Conservation (phyloP, 1,140 invertebrate species). For the Linepithema humile region DNA sequence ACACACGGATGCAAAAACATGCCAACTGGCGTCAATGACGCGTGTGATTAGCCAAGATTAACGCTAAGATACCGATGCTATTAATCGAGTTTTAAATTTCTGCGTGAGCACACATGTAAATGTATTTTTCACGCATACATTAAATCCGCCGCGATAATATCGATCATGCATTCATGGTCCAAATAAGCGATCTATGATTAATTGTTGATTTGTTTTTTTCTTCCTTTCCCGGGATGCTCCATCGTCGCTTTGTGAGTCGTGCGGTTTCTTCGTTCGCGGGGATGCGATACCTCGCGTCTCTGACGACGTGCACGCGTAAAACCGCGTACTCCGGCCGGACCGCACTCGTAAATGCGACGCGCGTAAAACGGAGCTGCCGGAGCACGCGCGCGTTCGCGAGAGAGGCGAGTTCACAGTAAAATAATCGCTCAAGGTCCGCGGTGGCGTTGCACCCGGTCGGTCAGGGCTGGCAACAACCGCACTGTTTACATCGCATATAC, state of each 20-base stretch:
- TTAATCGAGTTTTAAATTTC: neutral
- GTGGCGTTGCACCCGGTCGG: slow-evolving; percentile 81
- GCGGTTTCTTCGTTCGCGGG: neutral
- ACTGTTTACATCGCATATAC: slow-evolving; percentile 77
- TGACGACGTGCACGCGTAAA: slow-evolving; percentile 3
- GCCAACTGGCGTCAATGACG: neutral
- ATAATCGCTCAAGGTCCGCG: slow-evolving; percentile 83
- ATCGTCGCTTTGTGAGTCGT: neutral
- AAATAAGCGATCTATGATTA: neutral
- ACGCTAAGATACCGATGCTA: neutral
- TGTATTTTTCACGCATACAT: neutral
- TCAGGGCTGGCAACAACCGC: slow-evolving; percentile 78
- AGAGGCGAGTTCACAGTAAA: slow-evolving; percentile 78
- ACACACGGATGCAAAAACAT: neutral
- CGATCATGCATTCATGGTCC: neutral
- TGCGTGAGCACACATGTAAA: neutral
- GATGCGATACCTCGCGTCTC: neutral
- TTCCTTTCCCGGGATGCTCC: neutral
- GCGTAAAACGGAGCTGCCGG: slow-evolving; percentile 53
- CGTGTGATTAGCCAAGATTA: slow-evolving; percentile 30
- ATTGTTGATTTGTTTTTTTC: neutral
- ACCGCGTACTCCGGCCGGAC: neutral
- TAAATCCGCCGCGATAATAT: neutral
- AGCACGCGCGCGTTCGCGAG: slow-evolving; percentile 31
- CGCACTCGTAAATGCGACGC: slow-evolving; percentile 55